phyloP scores from a whole-genome alignment of 1,140 invertebrate genomes.

The Patella vulgata region DNA sequence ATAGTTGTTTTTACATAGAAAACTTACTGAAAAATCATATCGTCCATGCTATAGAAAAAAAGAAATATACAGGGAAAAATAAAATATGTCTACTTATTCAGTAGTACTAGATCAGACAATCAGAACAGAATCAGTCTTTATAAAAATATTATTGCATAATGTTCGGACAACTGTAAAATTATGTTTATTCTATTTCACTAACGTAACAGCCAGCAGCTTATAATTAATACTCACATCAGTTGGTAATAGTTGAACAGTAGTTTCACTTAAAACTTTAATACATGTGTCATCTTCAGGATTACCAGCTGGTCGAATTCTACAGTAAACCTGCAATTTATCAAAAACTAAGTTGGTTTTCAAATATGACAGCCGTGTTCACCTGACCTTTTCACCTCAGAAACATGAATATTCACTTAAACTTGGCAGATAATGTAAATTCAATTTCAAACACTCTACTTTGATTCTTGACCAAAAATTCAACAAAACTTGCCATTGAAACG shows the following conservation, averaged over 20 bases:
- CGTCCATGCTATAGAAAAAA: too few relatives aligned
- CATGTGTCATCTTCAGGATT: slow-evolving; percentile 75
- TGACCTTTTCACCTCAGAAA: neutral
- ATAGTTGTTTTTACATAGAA: too few relatives aligned
- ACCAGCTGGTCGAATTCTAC: slow-evolving; percentile 81
- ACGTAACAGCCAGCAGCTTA: too few relatives aligned
- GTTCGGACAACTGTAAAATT: too few relatives aligned
- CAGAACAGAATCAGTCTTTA: too few relatives aligned
- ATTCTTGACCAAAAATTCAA: neutral
- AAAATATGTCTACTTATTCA: too few relatives aligned
- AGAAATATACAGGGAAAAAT: too few relatives aligned
- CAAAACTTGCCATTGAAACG: neutral
- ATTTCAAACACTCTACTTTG: neutral
- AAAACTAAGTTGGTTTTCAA: neutral
- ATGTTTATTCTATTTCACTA: too few relatives aligned
- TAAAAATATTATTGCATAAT: too few relatives aligned
- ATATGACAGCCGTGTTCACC: neutral
- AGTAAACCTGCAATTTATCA: slow-evolving; percentile 79
- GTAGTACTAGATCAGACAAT: too few relatives aligned
- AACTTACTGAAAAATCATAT: too few relatives aligned
- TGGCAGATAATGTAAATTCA: neutral
- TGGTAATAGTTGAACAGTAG: slow-evolving; percentile 73
- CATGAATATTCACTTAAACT: too few relatives aligned
- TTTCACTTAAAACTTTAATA: slow-evolving; percentile 78
- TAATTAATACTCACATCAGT: slow-evolving; percentile 43